Percentiles rank a stretch among this genome's conserved stretches.
These are phyloP conservation scores for Pangasianodon gigas DNA, from an alignment of 2,113 vertebrate genomes.

Conservation along the genomic window DNA sequence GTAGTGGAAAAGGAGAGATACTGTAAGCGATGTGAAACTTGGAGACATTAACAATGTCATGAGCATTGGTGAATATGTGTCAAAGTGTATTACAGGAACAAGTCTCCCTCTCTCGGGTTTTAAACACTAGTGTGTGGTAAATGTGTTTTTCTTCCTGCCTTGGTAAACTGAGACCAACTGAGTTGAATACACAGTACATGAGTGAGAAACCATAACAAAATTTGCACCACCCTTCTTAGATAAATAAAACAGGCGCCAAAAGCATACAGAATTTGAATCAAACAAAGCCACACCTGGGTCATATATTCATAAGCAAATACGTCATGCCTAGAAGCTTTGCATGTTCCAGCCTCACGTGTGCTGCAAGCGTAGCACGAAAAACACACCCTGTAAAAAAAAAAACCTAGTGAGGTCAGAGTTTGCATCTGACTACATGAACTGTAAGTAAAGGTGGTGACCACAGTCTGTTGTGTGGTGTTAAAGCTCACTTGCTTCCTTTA, in stretches of 20 bases:
- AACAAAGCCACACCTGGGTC: constrained; percentile 41
- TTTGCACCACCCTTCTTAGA: not conserved
- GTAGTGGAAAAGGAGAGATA: constrained; percentile 21
- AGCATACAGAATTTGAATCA: constrained; percentile 13
- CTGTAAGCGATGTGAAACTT: constrained; percentile 28
- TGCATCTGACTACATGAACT: not conserved
- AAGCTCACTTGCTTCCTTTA: not conserved
- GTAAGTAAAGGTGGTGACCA: not conserved
- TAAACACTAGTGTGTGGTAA: not conserved
- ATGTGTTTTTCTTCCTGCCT: not conserved
- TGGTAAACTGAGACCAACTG: not conserved
- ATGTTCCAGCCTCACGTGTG: not conserved
- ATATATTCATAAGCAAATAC: constrained; percentile 32
- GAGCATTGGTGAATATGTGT: constrained; percentile 38
- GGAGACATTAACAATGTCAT: constrained; percentile 37
- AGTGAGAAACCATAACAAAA: not conserved
- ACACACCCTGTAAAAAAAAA: constrained; percentile 34
- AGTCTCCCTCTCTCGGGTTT: constrained; percentile 27
- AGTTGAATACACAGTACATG: not conserved
- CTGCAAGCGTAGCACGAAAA: not conserved
- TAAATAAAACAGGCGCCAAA: not conserved
- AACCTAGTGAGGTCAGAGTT: constrained; percentile 23
- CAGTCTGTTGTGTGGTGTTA: not conserved
- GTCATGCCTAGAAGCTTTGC: not conserved
- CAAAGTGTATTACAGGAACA: constrained; percentile 36